Percentiles rank a stretch among this genome's conserved stretches.
These are phyloP conservation scores for Isichthys henryi DNA, from an alignment of 2,113 vertebrate genomes.

Conservation along the genomic window DNA sequence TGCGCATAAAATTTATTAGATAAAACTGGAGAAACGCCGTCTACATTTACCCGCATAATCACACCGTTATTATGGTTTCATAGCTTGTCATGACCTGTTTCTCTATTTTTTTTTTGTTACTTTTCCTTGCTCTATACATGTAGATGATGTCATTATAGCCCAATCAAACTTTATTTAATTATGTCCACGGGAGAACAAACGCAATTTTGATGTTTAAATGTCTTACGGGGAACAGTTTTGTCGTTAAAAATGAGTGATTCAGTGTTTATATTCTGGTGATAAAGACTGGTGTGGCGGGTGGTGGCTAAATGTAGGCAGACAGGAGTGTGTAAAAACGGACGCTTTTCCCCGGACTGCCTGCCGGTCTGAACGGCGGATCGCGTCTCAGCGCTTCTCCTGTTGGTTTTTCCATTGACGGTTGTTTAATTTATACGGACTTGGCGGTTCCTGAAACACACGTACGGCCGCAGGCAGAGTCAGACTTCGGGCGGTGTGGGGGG, in stretches of 20 bases:
- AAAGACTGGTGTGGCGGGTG: not conserved
- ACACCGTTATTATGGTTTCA: not conserved
- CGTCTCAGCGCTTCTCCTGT: not conserved
- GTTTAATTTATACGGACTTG: not conserved
- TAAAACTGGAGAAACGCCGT: not conserved
- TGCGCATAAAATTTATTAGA: not conserved
- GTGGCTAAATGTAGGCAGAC: not conserved
- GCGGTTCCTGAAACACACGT: not conserved
- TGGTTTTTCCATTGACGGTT: not conserved
- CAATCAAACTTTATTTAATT: not conserved
- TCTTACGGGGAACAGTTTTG: not conserved
- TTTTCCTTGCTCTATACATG: not conserved
- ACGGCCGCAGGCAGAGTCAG: not conserved
- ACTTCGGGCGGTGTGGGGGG: not conserved
- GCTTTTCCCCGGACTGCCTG: not conserved
- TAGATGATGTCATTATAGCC: not conserved
- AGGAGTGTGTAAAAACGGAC: not conserved
- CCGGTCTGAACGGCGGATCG: not conserved
- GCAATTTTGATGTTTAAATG: not conserved
- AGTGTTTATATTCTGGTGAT: not conserved
- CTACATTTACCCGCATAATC: not conserved
- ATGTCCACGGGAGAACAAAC: not conserved
- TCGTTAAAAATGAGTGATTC: not conserved
- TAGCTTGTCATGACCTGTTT: not conserved
- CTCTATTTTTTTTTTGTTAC: not conserved